A percentile compares a stretch with the other conserved stretches of the same genome.
These are phyloP conservation scores for Podocnemis expansa DNA, from an alignment of 2,113 vertebrate genomes.

Conservation along the genomic window DNA sequence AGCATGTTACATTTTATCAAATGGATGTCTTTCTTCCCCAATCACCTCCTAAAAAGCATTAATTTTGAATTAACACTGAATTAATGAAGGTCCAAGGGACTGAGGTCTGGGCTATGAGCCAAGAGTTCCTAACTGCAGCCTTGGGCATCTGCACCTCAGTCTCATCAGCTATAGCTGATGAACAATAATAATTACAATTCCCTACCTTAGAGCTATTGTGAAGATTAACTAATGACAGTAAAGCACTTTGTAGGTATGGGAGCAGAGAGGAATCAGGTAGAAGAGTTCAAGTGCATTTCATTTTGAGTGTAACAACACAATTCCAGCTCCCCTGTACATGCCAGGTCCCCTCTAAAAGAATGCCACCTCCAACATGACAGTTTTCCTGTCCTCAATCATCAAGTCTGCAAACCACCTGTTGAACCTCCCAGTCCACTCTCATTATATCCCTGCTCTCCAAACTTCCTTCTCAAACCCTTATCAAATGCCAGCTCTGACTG, in stretches of 20 bases:
- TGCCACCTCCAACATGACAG: not conserved
- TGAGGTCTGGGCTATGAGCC: not conserved
- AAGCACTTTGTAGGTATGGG: not conserved
- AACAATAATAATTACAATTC: not conserved
- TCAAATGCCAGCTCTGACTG: not conserved
- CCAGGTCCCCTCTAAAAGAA: not conserved
- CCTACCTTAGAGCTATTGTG: not conserved
- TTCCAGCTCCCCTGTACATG: not conserved
- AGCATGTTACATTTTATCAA: not conserved
- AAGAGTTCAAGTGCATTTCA: not conserved
- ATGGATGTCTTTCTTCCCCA: not conserved
- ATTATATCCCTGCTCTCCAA: not conserved
- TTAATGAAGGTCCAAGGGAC: not conserved
- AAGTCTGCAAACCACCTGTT: not conserved
- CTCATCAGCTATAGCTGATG: not conserved
- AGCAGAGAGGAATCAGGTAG: not conserved
- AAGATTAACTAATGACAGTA: not conserved
- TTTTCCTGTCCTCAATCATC: not conserved
- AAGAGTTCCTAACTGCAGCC: not conserved
- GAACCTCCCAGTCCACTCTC: not conserved
- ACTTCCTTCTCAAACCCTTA: not conserved
- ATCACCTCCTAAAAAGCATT: not conserved
- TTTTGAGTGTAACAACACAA: not conserved
- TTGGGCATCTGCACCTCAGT: not conserved
- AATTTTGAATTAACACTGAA: not conserved